Conservation (phyloP, 2,113 vertebrate genomes). For the Australoheros scitulus region DNA sequence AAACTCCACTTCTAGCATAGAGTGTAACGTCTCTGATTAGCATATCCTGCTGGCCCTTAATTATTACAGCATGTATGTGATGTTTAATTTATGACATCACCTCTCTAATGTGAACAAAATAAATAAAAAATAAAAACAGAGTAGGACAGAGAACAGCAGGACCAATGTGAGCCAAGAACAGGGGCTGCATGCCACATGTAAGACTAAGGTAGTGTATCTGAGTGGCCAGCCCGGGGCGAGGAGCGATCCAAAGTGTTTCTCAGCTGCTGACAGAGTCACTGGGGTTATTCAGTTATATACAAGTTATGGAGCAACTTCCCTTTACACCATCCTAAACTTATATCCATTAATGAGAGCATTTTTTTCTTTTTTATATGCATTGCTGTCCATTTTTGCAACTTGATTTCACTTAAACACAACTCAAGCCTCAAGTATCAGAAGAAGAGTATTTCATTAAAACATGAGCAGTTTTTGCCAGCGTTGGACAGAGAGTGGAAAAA, state of each 20-base stretch:
- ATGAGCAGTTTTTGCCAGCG: background rate
- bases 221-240: conserved; percentile 17
- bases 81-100: conserved; percentile 75
- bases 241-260: conserved; percentile 37
- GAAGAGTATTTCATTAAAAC: background rate
- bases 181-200: conserved; percentile 70
- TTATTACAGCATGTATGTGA: conserved; percentile 63
- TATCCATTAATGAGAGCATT: background rate
- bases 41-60: conserved; percentile 60
- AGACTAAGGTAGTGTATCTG: conserved; percentile 15
- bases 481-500: background rate
- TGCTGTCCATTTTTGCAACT: background rate
- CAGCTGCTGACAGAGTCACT: conserved; percentile 51
- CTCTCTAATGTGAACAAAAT: conserved; percentile 36
- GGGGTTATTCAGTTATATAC: conserved; percentile 24
- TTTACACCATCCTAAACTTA: background rate
- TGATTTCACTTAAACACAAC: background rate
- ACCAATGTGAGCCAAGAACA: conserved; percentile 41
- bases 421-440: background rate
- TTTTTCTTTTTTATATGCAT: background rate
- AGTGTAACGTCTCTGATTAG: conserved; percentile 53
- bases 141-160: conserved; percentile 47
- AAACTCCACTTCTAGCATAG: conserved; percentile 1
- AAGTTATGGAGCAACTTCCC: background rate
- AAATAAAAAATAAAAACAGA: conserved; percentile 25